phyloP scores from a whole-genome alignment of 2,888 invertebrate species.

The Oscheius onirici region DNA sequence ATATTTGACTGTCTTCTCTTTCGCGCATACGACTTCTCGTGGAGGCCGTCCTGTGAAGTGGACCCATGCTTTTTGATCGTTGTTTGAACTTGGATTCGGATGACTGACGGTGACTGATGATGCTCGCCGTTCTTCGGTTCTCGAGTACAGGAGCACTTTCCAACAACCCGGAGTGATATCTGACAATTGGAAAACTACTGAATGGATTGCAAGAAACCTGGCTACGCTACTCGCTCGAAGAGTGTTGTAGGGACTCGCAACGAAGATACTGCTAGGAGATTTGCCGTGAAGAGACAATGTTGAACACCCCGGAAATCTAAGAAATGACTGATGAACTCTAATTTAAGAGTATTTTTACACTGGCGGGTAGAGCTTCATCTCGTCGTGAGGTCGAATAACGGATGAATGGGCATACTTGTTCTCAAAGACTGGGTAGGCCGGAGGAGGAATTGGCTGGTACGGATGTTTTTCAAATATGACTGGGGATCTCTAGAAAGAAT shows the following conservation, averaged over 20 bases:
- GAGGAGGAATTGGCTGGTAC: conserved; percentile 70
- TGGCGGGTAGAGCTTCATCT: conserved; percentile 71
- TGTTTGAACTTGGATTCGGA: conserved; percentile 45
- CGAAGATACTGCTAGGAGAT: conserved; percentile 59
- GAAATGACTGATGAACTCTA: background rate
- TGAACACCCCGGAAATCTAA: conserved; percentile 69
- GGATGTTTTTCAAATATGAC: conserved; percentile 68
- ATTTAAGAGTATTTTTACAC: conserved; percentile 60
- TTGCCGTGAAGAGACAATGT: conserved; percentile 67
- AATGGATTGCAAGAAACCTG: conserved; percentile 30
- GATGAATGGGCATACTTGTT: conserved; percentile 69
- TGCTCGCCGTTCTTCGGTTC: conserved; percentile 39
- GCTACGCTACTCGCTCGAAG: conserved; percentile 60
- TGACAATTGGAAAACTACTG: conserved; percentile 7
- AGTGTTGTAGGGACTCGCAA: conserved; percentile 71
- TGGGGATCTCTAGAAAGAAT: conserved; percentile 52
- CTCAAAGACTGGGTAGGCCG: conserved; percentile 67
- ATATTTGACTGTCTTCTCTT: conserved; percentile 56
- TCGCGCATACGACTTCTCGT: conserved; percentile 43
- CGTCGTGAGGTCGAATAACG: conserved; percentile 67
- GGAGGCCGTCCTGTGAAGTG: conserved; percentile 48
- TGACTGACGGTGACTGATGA: conserved; percentile 41
- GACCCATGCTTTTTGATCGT: conserved; percentile 56
- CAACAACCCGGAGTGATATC: conserved; percentile 47
- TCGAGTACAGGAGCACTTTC: conserved; percentile 44